Evolutionary conservation across 64 coral and sea anemone genomes (phyloP), one percentile per base, ranked within the genome.

Genomic region (Stichodactyla mertensii): DNA sequence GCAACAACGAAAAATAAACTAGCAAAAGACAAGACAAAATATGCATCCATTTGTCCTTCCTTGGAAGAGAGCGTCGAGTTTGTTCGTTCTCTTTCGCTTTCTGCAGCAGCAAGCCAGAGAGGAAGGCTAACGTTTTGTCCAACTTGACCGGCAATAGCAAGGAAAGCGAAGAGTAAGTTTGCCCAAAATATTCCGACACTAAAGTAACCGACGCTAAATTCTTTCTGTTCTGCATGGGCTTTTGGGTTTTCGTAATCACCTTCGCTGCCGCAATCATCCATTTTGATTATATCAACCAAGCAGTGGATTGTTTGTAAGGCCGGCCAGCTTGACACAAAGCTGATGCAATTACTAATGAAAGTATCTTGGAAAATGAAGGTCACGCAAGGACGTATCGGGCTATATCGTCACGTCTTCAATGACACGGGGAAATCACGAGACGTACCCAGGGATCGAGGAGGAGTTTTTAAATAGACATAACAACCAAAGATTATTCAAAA

Each of bases 1-100:
- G 94, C 94, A 55, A 98, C 80, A 5, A 98, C 89, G 71, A 94
- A 98, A 20, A 87, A 94, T 51, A 90, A 54, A 51, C 92, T 92
- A 2, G 92, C 89, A 28, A 98, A 98, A 9, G 89, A 89, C 27
- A 92, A 71, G 5, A 98, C 95, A 23, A 98, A 98, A 79, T 94
- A 98, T n/a, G 86, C 84, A 62, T 98, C 95, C 24, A 98, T 54
- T 64, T 61, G 79, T 27, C 62, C 55, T 24, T 79, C 57, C 16
- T 59, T 27, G 13, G 56, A 27, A 0, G n/a, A 6, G 10, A 61
- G 70, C 45, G 69, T 22, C 2, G 54, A 61, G 4, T 64, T 82
- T 66, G 16, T 18, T 61, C 86, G 80, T 77, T 27, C 77, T 60
- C 13, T 54, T 8, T 74, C 14, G 10, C 14, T 66, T 51, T 92